Evolutionary conservation across 1,140 invertebrate genomes (phyloP), one percentile per base, ranked within the genome.

Genomic region (Heliconius melpomene): DNA sequence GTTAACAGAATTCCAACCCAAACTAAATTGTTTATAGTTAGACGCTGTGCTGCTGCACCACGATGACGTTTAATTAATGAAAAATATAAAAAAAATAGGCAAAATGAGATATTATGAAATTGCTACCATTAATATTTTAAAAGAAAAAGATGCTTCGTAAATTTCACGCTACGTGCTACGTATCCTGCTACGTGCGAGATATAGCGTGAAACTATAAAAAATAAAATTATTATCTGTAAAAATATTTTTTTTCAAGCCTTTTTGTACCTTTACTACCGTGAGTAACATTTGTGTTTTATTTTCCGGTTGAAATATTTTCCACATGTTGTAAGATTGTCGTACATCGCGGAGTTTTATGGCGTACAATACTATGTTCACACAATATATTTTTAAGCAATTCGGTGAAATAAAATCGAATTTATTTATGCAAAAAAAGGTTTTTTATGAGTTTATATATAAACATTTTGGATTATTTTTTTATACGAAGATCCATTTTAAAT

Each of bases 131-230:
- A 75, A 72, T 75, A 38, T 73, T 75, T 40, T 75, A 75, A 71
- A 75, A 79, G 74, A 73, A 79, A 79, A 79, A 79, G 71, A 79
- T 50, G 46, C 38, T 75, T 16, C 73, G 40, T 79, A 75, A 75
- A 73, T 46, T 79, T 79, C 52, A 72, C 66, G 78, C 74, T 75
- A 72, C 74, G 36, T 52, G 66, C 3, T 32, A 5, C 29, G 29
- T 46, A 46, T 46, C 40, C 40, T 46, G 1, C 40, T 52, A 52
- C 16, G 5, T 52, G 18, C 50, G 18, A 52, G 50, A 13, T 52
- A 20, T 18, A 52, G 5, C 50, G 18, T 20, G 18, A 52, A n/a
- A 20, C n/a, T 3, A n/a, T 7, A 23, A 11, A 9, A n/a, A 9
- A 3, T 2, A n/a, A 23, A 57, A 9, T 7, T 57, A n/a, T 23